A percentile compares a stretch with the other conserved stretches of the same genome.
phyloP scores from a whole-genome alignment of 1,140 invertebrate species.

The Formica selysi region DNA sequence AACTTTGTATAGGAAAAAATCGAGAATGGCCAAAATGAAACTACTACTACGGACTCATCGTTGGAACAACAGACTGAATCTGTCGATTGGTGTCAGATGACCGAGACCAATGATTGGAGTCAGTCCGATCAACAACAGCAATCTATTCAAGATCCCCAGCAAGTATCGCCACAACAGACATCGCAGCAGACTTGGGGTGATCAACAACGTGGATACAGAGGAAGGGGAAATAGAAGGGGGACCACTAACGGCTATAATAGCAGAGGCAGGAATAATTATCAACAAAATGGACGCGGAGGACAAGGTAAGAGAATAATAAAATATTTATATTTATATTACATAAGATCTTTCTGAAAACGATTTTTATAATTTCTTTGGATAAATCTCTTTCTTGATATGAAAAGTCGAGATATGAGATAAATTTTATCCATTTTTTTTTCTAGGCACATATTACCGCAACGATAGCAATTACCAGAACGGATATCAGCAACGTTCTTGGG shows the following conservation, averaged over 20 bases:
- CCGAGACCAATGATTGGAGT: conserved; percentile 82
- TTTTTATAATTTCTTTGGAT: background rate
- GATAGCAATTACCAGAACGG: conserved; percentile 84
- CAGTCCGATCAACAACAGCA: conserved; percentile 78
- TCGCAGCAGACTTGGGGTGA: conserved; percentile 82
- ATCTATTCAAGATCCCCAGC: conserved; percentile 77
- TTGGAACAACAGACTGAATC: conserved; percentile 77
- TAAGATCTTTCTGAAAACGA: background rate
- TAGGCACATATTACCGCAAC: conserved; percentile 84
- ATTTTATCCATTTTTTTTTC: background rate
- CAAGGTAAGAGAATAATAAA: conserved; percentile 76
- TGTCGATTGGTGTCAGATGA: conserved; percentile 82
- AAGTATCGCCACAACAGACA: conserved; percentile 76
- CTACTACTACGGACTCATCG: conserved; percentile 71
- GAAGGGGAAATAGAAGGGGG: conserved; percentile 82
- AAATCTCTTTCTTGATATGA: background rate
- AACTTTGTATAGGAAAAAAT: conserved; percentile 74
- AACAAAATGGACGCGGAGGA: conserved; percentile 83
- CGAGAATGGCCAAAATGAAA: conserved; percentile 78
- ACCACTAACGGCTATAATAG: conserved; percentile 83
- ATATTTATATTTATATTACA: background rate
- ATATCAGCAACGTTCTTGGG: conserved; percentile 82
- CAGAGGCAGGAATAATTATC: conserved; percentile 81
- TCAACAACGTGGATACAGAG: conserved; percentile 81
- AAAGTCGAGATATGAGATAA: background rate